A percentile compares a stretch with the other conserved stretches of the same genome.
Evolutionary conservation across 2,113 vertebrate species (phyloP).

Genomic region (Vombatus ursinus): DNA sequence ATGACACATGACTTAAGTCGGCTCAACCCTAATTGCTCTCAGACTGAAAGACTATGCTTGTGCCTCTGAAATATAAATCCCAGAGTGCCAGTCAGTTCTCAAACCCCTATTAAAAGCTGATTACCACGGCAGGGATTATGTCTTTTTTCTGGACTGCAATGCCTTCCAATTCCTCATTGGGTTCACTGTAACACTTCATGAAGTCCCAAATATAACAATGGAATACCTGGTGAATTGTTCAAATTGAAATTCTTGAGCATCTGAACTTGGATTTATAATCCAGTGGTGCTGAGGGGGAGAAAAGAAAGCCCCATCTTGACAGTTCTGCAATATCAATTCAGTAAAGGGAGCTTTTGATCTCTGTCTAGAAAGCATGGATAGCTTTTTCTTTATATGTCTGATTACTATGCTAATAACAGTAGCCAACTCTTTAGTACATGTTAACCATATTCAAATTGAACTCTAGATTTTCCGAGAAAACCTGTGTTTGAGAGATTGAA

Average conservation of each 20-base stretch:
- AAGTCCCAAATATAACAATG: neutral
- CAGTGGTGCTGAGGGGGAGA: neutral
- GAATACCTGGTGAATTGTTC: conserved; percentile 26
- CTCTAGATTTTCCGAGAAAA: conserved; percentile 34
- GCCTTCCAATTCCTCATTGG: neutral
- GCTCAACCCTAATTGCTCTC: neutral
- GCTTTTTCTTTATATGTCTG: conserved; percentile 40
- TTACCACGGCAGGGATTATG: neutral
- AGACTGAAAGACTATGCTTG: neutral
- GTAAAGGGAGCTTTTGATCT: neutral
- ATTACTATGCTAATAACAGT: conserved; percentile 47
- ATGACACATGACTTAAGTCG: neutral
- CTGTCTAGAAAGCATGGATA: neutral
- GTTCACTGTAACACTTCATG: neutral
- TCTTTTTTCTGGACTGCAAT: neutral
- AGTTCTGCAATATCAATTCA: conserved; percentile 37
- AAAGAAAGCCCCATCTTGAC: conserved; percentile 26
- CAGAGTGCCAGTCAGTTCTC: neutral
- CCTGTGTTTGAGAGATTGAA: conserved; percentile 34
- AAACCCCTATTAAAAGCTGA: neutral
- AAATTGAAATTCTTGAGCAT: conserved; percentile 46
- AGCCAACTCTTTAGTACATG: neutral
- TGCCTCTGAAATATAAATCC: no score
- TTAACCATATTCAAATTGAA: conserved; percentile 20
- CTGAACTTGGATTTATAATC: conserved; percentile 11